A percentile compares a stretch with the other conserved stretches of the same genome.
phyloP scores from a whole-genome alignment of 2,113 vertebrate genomes.

The Cephalopterus ornatus region DNA sequence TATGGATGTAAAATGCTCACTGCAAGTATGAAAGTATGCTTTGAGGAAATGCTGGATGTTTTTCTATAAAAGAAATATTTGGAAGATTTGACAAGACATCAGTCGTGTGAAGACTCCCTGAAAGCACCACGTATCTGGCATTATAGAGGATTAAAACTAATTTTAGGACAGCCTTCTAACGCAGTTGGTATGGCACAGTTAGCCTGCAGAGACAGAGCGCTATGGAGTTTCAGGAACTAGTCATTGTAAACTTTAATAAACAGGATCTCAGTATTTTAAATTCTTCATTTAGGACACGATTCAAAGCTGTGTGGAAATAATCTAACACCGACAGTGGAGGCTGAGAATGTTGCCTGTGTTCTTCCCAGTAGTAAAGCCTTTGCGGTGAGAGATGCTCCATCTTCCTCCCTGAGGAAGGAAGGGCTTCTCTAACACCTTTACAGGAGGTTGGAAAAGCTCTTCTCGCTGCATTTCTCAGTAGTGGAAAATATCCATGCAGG shows the following conservation, averaged over 20 bases:
- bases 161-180: neutral
- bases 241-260: neutral
- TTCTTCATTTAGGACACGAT: neutral
- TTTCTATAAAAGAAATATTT: neutral
- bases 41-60: neutral
- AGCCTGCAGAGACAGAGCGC: neutral
- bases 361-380: neutral
- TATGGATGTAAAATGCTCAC: neutral
- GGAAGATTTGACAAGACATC: neutral
- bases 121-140: accelerated
- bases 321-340: neutral
- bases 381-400: accelerated
- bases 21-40: accelerated
- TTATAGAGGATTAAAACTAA: neutral
- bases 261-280: neutral
- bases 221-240: neutral
- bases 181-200: neutral
- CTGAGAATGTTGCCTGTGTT: neutral
- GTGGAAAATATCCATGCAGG: neutral
- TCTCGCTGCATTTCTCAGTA: neutral
- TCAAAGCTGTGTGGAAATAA: neutral
- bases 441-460: neutral
- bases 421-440: neutral
- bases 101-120: neutral
- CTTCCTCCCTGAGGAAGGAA: neutral